phyloP scores from a whole-genome alignment of 2,888 invertebrate species.

The Euspilapteryx auroguttella region DNA sequence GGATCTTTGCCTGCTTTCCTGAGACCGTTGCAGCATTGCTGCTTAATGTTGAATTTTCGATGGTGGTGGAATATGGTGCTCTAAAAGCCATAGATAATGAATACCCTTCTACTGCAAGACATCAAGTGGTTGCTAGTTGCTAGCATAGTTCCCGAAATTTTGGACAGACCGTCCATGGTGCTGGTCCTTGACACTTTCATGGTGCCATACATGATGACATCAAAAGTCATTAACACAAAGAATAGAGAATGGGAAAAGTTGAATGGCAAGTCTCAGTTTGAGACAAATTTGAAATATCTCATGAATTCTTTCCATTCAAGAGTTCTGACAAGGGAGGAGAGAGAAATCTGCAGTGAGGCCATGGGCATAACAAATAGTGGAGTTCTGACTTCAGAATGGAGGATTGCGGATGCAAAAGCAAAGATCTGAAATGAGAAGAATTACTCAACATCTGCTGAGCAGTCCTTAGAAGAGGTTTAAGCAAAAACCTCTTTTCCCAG shows the following conservation, averaged over 20 bases:
- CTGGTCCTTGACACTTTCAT: neutral
- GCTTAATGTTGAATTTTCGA: neutral
- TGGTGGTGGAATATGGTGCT: neutral
- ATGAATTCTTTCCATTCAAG: neutral
- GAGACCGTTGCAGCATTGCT: neutral
- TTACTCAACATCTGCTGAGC: too few relatives aligned
- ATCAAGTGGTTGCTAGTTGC: neutral
- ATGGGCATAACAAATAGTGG: too few relatives aligned
- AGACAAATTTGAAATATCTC: neutral
- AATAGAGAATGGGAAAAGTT: neutral
- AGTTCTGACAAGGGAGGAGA: too few relatives aligned
- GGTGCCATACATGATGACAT: neutral
- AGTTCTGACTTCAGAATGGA: too few relatives aligned
- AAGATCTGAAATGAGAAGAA: too few relatives aligned
- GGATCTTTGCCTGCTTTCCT: neutral
- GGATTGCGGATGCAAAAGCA: too few relatives aligned
- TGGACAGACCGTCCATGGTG: too few relatives aligned
- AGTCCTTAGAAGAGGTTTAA: too few relatives aligned
- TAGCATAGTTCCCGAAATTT: too few relatives aligned
- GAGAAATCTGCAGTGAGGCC: too few relatives aligned
- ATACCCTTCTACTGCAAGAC: neutral
- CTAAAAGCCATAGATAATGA: neutral
- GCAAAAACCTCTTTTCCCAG: too few relatives aligned
- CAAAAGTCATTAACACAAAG: neutral
- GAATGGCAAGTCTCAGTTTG: neutral